Conservation (phyloP, 2,888 invertebrate species). For the Phaedon cochleariae region DNA sequence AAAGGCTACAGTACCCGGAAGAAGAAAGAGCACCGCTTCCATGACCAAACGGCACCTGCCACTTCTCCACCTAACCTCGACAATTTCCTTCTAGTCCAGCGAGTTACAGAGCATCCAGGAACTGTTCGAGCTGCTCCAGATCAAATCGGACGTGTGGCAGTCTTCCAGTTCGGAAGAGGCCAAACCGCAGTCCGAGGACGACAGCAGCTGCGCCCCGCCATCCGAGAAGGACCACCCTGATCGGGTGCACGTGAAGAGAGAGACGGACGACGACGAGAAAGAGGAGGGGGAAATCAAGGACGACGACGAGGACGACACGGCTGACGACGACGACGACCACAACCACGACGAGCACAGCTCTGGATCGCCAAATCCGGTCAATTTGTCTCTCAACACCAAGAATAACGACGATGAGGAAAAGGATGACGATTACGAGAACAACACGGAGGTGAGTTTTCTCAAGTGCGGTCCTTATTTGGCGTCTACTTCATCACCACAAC, state of each 20-base stretch:
- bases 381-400: conserved; percentile 74
- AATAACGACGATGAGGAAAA: conserved; percentile 61
- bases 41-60: too few relatives aligned
- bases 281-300: conserved; percentile 65
- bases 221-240: conserved; percentile 54
- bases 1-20: too few relatives aligned
- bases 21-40: too few relatives aligned
- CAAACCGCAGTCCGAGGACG: conserved; percentile 55
- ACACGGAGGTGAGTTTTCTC: conserved; percentile 47
- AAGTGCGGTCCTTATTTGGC: too few relatives aligned
- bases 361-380: conserved; percentile 84
- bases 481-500: too few relatives aligned
- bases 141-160: conserved; percentile 83
- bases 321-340: conserved; percentile 53
- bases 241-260: conserved; percentile 49
- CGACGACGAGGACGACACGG: conserved; percentile 62
- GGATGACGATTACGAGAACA: conserved; percentile 47
- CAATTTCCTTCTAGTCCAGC: conserved; percentile 69
- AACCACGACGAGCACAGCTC: conserved; percentile 68
- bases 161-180: conserved; percentile 59
- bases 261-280: conserved; percentile 61
- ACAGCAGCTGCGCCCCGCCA: conserved; percentile 65
- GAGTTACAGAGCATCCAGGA: conserved; percentile 86
- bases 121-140: conserved; percentile 82
- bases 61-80: not conserved